Evolutionary conservation across 1,140 invertebrate genomes (phyloP).

Genomic region (Magallana angulata): DNA sequence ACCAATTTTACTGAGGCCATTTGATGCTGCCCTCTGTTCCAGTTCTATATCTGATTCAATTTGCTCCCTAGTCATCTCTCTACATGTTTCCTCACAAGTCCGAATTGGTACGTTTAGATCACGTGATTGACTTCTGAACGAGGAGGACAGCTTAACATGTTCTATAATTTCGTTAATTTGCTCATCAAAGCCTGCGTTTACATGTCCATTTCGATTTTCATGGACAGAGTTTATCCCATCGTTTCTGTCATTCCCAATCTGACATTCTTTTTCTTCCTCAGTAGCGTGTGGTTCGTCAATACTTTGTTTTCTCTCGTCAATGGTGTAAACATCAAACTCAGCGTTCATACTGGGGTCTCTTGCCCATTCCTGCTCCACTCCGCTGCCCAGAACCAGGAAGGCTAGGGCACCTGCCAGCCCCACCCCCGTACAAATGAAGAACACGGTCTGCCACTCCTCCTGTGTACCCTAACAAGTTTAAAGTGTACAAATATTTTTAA

Average conservation of each 20-base stretch:
- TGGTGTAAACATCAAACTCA: neutral
- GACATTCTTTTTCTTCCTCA: neutral
- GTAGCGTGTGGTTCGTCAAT: neutral
- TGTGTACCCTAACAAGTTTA: slow-evolving; percentile 68
- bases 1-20: too few species aligned
- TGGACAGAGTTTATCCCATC: neutral
- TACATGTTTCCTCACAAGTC: neutral
- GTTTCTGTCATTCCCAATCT: neutral
- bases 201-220: neutral
- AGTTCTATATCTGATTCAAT: neutral
- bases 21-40: too few species aligned
- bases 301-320: neutral
- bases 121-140: neutral
- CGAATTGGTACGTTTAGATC: neutral
- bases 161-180: neutral
- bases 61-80: neutral
- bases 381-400: slow-evolving; percentile 75
- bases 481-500: too few species aligned
- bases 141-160: slow-evolving; percentile 12
- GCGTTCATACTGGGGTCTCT: slow-evolving; percentile 40
- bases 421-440: slow-evolving; percentile 76
- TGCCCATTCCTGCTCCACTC: slow-evolving; percentile 72
- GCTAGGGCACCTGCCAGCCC: slow-evolving; percentile 73
- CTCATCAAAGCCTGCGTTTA: slow-evolving; percentile 1
- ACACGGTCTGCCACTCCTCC: slow-evolving; percentile 78